A percentile compares a stretch with the other conserved stretches of the same genome.
Conservation (phyloP, 2,113 vertebrate genomes). For the Pterophyllum scalare region DNA sequence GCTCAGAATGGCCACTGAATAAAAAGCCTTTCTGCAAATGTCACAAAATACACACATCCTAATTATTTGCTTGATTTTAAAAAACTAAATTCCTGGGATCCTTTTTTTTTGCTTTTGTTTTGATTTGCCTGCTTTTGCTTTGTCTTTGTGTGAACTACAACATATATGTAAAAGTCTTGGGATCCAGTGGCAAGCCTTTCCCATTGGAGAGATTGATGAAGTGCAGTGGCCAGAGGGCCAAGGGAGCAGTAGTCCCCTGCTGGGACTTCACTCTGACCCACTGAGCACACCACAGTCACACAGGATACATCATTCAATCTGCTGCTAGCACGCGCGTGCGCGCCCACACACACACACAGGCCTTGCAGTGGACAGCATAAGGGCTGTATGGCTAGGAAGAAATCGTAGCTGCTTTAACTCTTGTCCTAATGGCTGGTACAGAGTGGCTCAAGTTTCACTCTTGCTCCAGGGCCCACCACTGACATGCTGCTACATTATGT, state of each 20-base stretch:
- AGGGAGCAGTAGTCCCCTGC: conserved; percentile 73
- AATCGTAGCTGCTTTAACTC: conserved; percentile 74
- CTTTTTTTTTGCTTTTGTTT: neutral
- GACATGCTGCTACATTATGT: conserved; percentile 81
- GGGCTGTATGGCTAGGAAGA: conserved; percentile 61
- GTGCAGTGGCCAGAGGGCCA: conserved; percentile 66
- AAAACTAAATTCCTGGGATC: neutral
- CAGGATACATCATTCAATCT: conserved; percentile 80
- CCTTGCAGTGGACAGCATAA: conserved; percentile 67
- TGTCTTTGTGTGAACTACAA: conserved; percentile 22
- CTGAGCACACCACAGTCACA: conserved; percentile 79
- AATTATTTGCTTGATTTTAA: neutral
- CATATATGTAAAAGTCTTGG: conserved; percentile 28
- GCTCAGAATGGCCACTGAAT: neutral
- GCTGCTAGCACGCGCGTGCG: conserved; percentile 46
- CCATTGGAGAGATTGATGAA: conserved; percentile 77
- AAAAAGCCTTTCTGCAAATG: neutral
- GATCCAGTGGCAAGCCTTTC: conserved; percentile 64
- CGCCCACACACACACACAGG: conserved; percentile 4
- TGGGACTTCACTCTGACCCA: conserved; percentile 79
- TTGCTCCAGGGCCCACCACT: conserved; percentile 70
- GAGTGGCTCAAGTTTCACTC: conserved; percentile 76
- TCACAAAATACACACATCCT: neutral
- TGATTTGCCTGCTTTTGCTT: conserved; percentile 25
- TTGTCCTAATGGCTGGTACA: conserved; percentile 76